These are phyloP conservation scores for Camponotus fellah DNA, from an alignment of 2,888 invertebrate species.

Conservation along the genomic window DNA sequence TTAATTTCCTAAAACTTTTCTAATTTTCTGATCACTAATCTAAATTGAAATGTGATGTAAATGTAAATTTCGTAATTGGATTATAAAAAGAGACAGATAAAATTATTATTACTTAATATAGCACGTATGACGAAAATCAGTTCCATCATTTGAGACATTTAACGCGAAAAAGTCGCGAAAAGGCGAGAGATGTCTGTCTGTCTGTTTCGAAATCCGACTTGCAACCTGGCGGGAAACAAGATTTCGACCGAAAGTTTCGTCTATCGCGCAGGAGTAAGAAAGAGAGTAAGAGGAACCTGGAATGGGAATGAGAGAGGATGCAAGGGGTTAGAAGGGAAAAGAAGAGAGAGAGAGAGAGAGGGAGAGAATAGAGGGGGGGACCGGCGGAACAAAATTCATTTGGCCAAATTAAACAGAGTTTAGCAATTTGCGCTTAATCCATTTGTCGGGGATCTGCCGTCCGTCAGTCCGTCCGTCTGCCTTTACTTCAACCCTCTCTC, in stretches of 20 bases:
- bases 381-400: slow-evolving; percentile 82
- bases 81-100: not conserved
- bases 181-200: not conserved
- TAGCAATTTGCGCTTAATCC: slow-evolving; percentile 84
- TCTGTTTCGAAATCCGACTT: slow-evolving; percentile 26
- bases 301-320: slow-evolving; percentile 35
- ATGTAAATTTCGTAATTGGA: not conserved
- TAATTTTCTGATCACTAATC: not conserved
- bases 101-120: not conserved
- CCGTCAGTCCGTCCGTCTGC: slow-evolving; percentile 62
- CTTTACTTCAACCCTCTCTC: slow-evolving; percentile 58
- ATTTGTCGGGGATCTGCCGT: slow-evolving; percentile 81
- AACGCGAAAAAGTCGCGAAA: slow-evolving; percentile 1
- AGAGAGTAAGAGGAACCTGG: slow-evolving; percentile 9
- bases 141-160: not conserved
- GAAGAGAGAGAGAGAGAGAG: not conserved
- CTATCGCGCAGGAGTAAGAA: slow-evolving; percentile 22
- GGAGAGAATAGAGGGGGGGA: slow-evolving; percentile 48
- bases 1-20: not conserved
- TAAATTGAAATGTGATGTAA: not conserved
- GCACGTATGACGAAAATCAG: not conserved
- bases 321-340: slow-evolving; percentile 31
- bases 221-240: slow-evolving; percentile 65
- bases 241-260: slow-evolving; percentile 74
- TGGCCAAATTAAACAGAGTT: slow-evolving; percentile 84